phyloP scores from a whole-genome alignment of 1,140 invertebrate genomes.

The Diprion similis region DNA sequence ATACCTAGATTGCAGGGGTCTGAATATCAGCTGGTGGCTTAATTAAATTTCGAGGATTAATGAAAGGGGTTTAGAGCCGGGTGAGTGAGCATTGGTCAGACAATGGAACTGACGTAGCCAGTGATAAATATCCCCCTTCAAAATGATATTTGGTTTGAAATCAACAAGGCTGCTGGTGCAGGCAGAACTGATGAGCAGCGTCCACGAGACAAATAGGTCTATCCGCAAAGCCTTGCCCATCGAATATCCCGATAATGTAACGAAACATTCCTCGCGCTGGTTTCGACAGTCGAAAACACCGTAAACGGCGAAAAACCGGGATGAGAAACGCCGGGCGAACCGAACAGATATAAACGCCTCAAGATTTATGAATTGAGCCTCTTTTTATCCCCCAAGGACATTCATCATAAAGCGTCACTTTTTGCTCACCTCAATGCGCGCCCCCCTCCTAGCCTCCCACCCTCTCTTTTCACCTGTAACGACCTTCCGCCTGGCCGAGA shows the following conservation, averaged over 20 bases:
- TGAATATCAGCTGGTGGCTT: neutral
- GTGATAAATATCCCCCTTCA: too few species aligned
- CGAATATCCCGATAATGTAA: too few species aligned
- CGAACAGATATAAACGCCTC: neutral
- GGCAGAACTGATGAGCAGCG: too few species aligned
- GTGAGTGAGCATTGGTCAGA: neutral
- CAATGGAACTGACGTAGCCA: neutral
- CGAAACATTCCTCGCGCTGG: too few species aligned
- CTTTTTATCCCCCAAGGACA: neutral
- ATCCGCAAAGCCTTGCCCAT: too few species aligned
- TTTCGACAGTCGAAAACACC: too few species aligned
- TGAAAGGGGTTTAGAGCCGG: neutral
- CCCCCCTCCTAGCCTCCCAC: neutral
- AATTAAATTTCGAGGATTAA: slow-evolving; percentile 2
- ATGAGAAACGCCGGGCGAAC: too few species aligned
- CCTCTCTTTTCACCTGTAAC: neutral
- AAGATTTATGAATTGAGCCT: slow-evolving; percentile 2
- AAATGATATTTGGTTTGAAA: neutral
- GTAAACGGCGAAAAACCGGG: too few species aligned
- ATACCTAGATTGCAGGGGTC: too few species aligned
- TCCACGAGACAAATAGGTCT: too few species aligned
- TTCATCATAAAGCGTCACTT: slow-evolving; percentile 1
- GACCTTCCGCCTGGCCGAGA: neutral
- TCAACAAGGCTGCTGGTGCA: neutral
- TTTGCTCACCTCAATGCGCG: neutral